Percentiles rank a stretch among this genome's conserved stretches.
Conservation (phyloP, 2,888 invertebrate species). For the Clusia tigrina region DNA sequence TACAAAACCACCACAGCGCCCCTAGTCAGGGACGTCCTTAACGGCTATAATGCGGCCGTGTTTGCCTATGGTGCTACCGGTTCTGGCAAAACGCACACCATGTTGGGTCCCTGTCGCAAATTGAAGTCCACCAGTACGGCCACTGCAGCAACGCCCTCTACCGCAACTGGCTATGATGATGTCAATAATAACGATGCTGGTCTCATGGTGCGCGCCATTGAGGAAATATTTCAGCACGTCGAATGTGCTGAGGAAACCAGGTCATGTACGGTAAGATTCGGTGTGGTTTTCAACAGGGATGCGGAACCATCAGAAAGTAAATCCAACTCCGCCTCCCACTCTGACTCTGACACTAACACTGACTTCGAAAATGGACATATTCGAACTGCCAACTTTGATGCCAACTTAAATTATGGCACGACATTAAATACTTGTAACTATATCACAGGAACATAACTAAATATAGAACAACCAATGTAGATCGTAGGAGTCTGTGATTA, state of each 20-base stretch:
- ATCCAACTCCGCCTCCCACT: too few relatives aligned
- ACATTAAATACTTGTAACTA: too few relatives aligned
- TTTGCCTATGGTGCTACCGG: constrained; percentile 78
- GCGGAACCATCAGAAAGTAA: too few relatives aligned
- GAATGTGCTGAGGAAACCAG: constrained; percentile 56
- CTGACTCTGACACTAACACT: too few relatives aligned
- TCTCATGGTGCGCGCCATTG: constrained; percentile 64
- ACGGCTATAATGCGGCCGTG: constrained; percentile 92
- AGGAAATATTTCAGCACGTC: constrained; percentile 63
- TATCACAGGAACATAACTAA: too few relatives aligned
- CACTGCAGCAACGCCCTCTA: constrained; percentile 13
- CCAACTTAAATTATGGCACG: too few relatives aligned
- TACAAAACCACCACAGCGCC: constrained; percentile 87
- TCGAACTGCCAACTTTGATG: too few relatives aligned
- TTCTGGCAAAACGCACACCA: constrained; percentile 65
- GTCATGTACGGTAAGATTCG: constrained; percentile 50
- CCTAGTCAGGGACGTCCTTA: constrained; percentile 84
- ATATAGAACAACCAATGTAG: too few relatives aligned
- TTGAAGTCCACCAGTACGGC: constrained; percentile 49
- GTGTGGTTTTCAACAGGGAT: background rate
- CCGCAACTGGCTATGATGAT: constrained; percentile 43
- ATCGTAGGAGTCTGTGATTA: too few relatives aligned
- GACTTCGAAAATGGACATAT: too few relatives aligned
- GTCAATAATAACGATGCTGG: constrained; percentile 58
- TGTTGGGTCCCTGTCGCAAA: constrained; percentile 63